Conservation (phyloP, 2,888 invertebrate species). For the Actias luna region DNA sequence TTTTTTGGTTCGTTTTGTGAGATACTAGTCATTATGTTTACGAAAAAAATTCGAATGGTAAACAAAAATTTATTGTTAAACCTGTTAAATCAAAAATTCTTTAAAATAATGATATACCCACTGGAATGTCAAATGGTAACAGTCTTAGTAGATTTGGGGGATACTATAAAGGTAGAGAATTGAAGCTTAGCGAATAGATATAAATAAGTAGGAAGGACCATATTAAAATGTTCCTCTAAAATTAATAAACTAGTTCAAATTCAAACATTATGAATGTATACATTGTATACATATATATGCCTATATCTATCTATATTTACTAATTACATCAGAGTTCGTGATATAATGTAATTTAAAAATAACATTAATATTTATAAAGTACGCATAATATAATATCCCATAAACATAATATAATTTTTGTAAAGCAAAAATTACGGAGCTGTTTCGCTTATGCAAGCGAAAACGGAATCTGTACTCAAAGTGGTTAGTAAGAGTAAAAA, state of each 20-base stretch:
- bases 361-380: background rate
- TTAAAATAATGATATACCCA: background rate
- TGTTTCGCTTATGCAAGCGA: background rate
- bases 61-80: background rate
- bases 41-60: background rate
- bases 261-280: too few species aligned
- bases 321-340: background rate
- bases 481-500: background rate
- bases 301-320: background rate
- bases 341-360: background rate
- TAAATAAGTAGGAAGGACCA: too few species aligned
- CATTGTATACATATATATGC: too few species aligned
- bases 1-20: background rate
- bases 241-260: too few species aligned
- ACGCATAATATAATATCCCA: too few species aligned
- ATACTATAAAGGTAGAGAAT: too few species aligned
- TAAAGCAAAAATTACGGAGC: background rate
- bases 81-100: background rate
- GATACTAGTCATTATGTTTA: background rate
- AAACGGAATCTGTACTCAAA: slow-evolving; percentile 1
- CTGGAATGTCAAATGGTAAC: too few species aligned
- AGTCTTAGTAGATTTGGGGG: too few species aligned
- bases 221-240: too few species aligned
- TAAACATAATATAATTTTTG: background rate
- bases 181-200: too few species aligned